Conservation (phyloP, 2,888 invertebrate species). For the Smittia aterrima region DNA sequence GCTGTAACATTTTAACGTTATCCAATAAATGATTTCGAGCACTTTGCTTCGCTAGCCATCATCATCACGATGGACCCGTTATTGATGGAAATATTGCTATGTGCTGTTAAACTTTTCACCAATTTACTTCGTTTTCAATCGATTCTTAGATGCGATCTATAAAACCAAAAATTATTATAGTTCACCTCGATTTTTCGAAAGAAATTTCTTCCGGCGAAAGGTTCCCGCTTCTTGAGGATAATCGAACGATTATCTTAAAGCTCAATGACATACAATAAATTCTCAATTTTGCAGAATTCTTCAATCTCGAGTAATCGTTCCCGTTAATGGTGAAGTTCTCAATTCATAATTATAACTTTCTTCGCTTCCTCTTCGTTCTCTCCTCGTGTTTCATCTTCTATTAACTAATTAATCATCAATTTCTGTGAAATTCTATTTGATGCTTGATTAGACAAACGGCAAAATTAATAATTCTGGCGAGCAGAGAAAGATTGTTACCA, state of each 20-base stretch:
- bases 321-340: not conserved
- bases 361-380: too few species aligned
- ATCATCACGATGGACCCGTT: not conserved
- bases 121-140: constrained; percentile 8
- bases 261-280: too few species aligned
- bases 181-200: too few species aligned
- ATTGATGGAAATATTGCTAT: not conserved
- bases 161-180: too few species aligned
- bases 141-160: not conserved
- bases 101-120: not conserved
- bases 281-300: too few species aligned
- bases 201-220: too few species aligned
- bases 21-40: not conserved
- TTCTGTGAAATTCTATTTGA: not conserved
- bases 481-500: not conserved
- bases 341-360: not conserved
- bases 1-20: constrained; percentile 16
- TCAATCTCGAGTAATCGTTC: too few species aligned
- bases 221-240: too few species aligned
- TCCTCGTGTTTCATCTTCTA: not conserved
- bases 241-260: too few species aligned
- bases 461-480: not conserved
- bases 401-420: constrained; percentile 1
- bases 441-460: not conserved
- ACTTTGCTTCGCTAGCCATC: not conserved